A percentile compares a stretch with the other conserved stretches of the same genome.
phyloP scores from a whole-genome alignment of 2,113 vertebrate species.

The Cephalopholis sonnerati region DNA sequence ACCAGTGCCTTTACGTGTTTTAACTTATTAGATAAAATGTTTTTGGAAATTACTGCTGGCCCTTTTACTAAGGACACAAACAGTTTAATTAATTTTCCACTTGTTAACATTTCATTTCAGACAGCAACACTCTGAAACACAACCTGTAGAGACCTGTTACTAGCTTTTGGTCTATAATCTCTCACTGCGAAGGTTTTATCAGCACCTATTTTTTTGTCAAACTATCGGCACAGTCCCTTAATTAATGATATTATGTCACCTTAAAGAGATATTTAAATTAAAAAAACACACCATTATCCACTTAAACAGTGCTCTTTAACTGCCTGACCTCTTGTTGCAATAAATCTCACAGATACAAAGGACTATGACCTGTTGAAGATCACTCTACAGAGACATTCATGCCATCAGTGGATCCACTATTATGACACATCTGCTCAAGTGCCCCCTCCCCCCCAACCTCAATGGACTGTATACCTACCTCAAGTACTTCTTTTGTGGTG shows the following conservation, averaged over 20 bases:
- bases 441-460: background rate
- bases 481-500: background rate
- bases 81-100: background rate
- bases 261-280: background rate
- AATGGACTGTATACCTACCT: background rate
- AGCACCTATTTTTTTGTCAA: too few species aligned
- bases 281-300: too few species aligned
- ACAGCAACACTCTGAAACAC: background rate
- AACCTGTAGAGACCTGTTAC: background rate
- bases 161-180: background rate
- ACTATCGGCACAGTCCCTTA: background rate
- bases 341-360: background rate
- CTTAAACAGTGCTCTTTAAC: too few species aligned
- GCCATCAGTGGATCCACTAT: background rate
- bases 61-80: background rate
- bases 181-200: background rate
- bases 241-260: background rate
- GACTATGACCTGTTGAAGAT: background rate
- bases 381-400: background rate
- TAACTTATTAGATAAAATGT: background rate
- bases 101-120: background rate
- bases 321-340: background rate
- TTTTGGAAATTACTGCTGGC: background rate
- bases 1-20: background rate
- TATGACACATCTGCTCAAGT: background rate